Conservation (phyloP, 2,888 invertebrate species). For the Ormia ochracea region DNA sequence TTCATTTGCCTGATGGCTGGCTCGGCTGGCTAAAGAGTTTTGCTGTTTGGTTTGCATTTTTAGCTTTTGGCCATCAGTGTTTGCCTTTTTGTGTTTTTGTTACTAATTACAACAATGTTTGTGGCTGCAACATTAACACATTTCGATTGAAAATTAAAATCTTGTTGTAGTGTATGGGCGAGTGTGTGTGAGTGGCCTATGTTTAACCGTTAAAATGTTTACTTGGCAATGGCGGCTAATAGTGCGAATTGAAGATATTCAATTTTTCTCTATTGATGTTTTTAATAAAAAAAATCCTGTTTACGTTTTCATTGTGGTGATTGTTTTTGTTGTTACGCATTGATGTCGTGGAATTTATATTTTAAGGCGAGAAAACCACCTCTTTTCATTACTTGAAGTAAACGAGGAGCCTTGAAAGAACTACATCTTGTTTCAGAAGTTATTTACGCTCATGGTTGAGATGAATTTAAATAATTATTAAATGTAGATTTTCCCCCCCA, state of each 20-base stretch:
- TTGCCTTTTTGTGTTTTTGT: slow-evolving; percentile 55
- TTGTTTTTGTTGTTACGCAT: slow-evolving; percentile 40
- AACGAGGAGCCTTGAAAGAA: not conserved
- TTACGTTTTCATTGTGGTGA: not conserved
- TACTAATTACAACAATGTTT: slow-evolving; percentile 63
- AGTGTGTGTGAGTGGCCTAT: not conserved
- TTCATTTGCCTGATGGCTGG: slow-evolving; percentile 30
- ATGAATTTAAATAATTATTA: too few relatives aligned
- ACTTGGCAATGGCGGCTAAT: slow-evolving; percentile 38
- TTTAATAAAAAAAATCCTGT: not conserved
- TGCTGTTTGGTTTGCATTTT: slow-evolving; percentile 46
- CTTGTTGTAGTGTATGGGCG: not conserved
- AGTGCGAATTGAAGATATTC: slow-evolving; percentile 58
- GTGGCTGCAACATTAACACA: slow-evolving; percentile 62
- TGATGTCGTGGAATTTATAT: slow-evolving; percentile 47
- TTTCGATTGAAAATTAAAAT: slow-evolving; percentile 53
- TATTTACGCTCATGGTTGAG: too few relatives aligned
- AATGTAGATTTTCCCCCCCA: too few relatives aligned
- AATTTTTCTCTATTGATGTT: not conserved
- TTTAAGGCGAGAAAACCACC: slow-evolving; percentile 3
- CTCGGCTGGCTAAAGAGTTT: slow-evolving; percentile 24
- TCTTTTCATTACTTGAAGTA: too few relatives aligned
- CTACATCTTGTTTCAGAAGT: too few relatives aligned
- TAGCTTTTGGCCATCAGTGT: slow-evolving; percentile 52
- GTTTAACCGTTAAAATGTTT: slow-evolving; percentile 51